phyloP scores from a whole-genome alignment of 2,888 invertebrate genomes.

The Melinopterus prodromus region DNA sequence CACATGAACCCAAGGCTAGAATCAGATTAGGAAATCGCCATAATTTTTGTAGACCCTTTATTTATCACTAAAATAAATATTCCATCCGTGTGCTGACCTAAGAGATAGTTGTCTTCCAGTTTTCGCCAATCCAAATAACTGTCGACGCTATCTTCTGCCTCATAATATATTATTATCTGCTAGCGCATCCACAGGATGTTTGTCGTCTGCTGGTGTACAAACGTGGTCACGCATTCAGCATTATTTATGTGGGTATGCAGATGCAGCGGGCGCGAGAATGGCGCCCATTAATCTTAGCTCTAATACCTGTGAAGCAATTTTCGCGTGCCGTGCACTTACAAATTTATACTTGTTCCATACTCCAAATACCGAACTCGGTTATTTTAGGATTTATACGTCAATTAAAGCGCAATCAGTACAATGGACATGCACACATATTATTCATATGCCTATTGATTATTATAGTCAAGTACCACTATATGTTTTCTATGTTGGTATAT shows the following conservation, averaged over 20 bases:
- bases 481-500: no score
- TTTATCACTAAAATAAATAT: constrained; percentile 4
- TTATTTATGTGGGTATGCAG: constrained; percentile 21
- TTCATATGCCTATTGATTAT: not conserved
- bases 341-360: constrained; percentile 25
- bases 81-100: not conserved
- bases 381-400: constrained; percentile 25
- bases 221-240: constrained; percentile 20
- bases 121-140: constrained; percentile 4
- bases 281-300: constrained; percentile 19
- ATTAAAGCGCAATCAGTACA: constrained; percentile 10
- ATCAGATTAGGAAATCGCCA: not conserved
- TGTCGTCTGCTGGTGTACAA: not conserved
- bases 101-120: constrained; percentile 4
- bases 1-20: not conserved
- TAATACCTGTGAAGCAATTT: constrained; percentile 27
- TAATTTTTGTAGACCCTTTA: not conserved
- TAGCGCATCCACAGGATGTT: not conserved
- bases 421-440: not conserved
- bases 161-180: not conserved
- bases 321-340: constrained; percentile 25
- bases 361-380: constrained; percentile 24
- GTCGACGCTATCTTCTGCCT: not conserved
- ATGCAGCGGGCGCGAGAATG: constrained; percentile 17
- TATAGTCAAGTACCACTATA: not conserved